Evolutionary conservation across 2,888 invertebrate genomes (phyloP).

Genomic region (Kuschelorhynchus macadamiae): DNA sequence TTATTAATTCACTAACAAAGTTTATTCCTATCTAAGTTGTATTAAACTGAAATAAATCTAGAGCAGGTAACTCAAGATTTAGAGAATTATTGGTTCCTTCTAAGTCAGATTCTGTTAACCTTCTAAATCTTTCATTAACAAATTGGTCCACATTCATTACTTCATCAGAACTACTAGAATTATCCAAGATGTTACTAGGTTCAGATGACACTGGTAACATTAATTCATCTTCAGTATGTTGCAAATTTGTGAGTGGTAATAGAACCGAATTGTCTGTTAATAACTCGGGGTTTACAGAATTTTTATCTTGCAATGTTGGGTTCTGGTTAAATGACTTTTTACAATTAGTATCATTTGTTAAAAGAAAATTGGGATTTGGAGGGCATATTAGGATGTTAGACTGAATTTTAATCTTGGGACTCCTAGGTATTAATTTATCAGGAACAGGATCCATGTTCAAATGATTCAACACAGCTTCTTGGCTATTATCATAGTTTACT

Average conservation of each 20-base stretch:
- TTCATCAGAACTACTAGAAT: conserved; percentile 66
- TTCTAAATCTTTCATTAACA: conserved; percentile 67
- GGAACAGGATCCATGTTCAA: not conserved
- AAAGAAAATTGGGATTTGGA: conserved; percentile 17
- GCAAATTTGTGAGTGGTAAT: conserved; percentile 56
- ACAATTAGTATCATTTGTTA: not conserved
- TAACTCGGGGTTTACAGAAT: conserved; percentile 46
- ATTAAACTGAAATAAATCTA: conserved; percentile 66
- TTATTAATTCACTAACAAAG: no score
- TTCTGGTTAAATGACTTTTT: not conserved
- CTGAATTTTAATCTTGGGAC: conserved; percentile 40
- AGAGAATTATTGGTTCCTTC: conserved; percentile 57
- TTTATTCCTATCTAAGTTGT: conserved; percentile 53
- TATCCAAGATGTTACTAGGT: conserved; percentile 62
- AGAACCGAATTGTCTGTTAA: conserved; percentile 60
- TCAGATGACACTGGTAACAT: conserved; percentile 61
- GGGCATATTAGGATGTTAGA: conserved; percentile 42
- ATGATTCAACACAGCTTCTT: not conserved
- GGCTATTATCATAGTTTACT: conserved; percentile 5
- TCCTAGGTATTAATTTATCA: not conserved
- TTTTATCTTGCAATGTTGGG: conserved; percentile 2
- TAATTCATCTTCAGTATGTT: conserved; percentile 62
- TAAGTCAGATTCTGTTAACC: conserved; percentile 64
- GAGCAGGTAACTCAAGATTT: conserved; percentile 63
- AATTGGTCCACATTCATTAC: conserved; percentile 68